Conservation (phyloP, 2,113 vertebrate species). For the Cinclus cinclus region DNA sequence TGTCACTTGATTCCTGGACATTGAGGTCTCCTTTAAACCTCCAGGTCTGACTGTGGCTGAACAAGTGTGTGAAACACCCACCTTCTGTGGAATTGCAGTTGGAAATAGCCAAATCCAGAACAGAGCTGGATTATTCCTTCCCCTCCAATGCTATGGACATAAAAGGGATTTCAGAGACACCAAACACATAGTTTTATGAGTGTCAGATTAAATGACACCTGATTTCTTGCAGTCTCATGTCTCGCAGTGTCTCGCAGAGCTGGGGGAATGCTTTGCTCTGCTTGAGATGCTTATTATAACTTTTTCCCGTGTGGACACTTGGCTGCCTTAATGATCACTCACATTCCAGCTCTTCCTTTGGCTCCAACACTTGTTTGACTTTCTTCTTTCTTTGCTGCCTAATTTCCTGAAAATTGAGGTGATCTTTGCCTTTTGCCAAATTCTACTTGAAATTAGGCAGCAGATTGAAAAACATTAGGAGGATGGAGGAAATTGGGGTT, state of each 20-base stretch:
- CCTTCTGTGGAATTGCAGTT: not conserved
- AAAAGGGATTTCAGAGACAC: not conserved
- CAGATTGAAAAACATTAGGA: not conserved
- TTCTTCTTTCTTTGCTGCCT: conserved; percentile 33
- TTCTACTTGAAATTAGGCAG: not conserved
- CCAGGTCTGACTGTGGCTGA: fast-evolving
- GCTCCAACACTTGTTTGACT: not conserved
- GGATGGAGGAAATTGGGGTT: not conserved
- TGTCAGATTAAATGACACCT: not conserved
- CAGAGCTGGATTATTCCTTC: not conserved
- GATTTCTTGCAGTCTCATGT: not conserved
- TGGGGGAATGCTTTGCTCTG: not conserved
- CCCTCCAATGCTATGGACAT: not conserved
- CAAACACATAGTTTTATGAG: not conserved
- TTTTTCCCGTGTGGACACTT: conserved; percentile 33
- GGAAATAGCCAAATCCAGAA: not conserved
- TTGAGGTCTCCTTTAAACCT: not conserved
- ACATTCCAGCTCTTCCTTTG: conserved; percentile 29
- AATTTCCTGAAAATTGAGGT: conserved; percentile 51
- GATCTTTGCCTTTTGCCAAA: conserved; percentile 17
- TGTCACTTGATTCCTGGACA: not conserved
- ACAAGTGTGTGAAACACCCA: not conserved
- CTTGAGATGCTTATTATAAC: conserved; percentile 5
- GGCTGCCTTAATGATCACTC: conserved; percentile 17
- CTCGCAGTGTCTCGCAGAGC: not conserved